Percentiles rank a stretch among this genome's conserved stretches.
Evolutionary conservation across 2,113 vertebrate genomes (phyloP).

Genomic region (Cacatua alba): DNA sequence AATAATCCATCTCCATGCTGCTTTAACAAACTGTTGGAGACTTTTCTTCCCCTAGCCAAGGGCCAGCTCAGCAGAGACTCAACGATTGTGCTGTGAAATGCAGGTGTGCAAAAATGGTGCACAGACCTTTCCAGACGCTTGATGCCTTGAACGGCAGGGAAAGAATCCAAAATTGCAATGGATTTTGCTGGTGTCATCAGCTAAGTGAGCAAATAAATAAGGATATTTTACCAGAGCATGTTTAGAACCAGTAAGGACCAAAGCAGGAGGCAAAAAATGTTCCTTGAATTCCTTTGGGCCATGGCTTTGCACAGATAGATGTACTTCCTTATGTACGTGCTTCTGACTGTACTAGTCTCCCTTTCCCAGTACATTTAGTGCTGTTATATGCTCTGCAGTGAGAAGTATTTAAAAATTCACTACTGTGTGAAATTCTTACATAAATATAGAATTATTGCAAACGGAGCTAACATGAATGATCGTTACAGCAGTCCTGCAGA

Average conservation of each 20-base stretch:
- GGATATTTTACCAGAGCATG: neutral
- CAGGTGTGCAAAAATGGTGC: neutral
- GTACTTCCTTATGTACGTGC: neutral
- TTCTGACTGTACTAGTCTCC: neutral
- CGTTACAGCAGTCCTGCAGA: neutral
- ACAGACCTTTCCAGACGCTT: neutral
- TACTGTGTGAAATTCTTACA: neutral
- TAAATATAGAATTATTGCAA: neutral
- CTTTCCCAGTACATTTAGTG: neutral
- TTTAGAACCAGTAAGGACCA: neutral
- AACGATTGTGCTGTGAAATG: neutral
- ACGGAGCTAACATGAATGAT: neutral
- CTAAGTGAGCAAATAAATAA: neutral
- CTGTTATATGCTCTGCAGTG: neutral
- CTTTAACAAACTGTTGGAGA: neutral
- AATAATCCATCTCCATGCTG: neutral
- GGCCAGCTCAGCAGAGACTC: neutral
- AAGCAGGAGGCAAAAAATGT: constrained; percentile 10
- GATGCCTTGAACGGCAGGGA: neutral
- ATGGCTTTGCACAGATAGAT: neutral
- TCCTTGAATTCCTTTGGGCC: neutral
- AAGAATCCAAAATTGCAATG: neutral
- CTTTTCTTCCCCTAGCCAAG: neutral
- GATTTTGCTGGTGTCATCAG: neutral
- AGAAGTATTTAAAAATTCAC: neutral